A percentile compares a stretch with the other conserved stretches of the same genome.
Conservation (phyloP, 2,888 invertebrate species). For the Microchrysa polita region DNA sequence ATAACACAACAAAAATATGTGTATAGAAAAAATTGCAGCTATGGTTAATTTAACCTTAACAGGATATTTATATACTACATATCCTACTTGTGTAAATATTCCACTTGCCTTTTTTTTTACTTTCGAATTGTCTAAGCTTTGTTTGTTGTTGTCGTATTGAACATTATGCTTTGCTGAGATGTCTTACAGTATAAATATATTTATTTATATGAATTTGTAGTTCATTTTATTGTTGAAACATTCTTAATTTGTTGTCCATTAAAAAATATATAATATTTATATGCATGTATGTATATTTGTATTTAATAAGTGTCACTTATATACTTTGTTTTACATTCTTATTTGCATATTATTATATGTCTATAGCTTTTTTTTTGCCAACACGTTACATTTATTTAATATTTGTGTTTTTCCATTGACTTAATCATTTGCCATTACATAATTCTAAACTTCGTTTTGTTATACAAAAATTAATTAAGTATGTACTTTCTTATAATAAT, state of each 20-base stretch:
- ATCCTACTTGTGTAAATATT: slow-evolving; percentile 7
- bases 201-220: slow-evolving; percentile 1
- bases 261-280: slow-evolving; percentile 30
- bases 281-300: neutral
- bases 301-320: neutral
- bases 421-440: too few species aligned
- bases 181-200: neutral
- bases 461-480: slow-evolving; percentile 34
- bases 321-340: neutral
- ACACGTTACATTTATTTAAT: neutral
- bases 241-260: neutral
- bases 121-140: slow-evolving; percentile 21
- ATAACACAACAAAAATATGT: too few species aligned
- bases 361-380: neutral
- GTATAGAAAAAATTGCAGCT: too few species aligned
- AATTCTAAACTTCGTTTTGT: neutral
- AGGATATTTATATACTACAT: neutral
- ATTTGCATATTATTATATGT: neutral
- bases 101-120: slow-evolving; percentile 12
- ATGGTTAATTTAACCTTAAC: too few species aligned
- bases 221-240: neutral
- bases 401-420: neutral
- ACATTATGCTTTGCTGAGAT: neutral
- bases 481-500: too few species aligned
- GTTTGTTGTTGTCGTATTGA: slow-evolving; percentile 5